Percentiles rank a stretch among this genome's conserved stretches.
Evolutionary conservation across 2,113 vertebrate genomes (phyloP).

Genomic region (Callipepla californica): DNA sequence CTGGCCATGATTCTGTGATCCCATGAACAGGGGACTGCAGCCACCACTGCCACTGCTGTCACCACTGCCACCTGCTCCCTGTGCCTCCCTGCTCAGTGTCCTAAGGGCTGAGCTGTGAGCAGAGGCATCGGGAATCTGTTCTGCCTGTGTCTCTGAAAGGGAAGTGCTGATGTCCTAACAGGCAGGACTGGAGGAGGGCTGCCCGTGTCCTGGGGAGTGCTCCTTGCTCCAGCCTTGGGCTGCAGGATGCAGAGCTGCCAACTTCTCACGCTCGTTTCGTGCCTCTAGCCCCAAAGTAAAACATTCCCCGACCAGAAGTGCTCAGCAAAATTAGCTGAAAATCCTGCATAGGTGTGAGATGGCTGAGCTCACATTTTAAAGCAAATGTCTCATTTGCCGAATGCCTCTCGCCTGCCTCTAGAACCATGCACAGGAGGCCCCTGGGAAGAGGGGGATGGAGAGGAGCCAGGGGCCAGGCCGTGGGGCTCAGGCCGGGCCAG

Average conservation of each 20-base stretch:
- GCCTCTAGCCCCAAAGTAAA: not conserved
- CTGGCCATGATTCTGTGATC: not conserved
- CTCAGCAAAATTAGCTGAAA: constrained; percentile 35
- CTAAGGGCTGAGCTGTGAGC: not conserved
- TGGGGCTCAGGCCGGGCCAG: not conserved
- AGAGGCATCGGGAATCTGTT: not conserved
- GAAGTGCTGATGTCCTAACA: too few species aligned
- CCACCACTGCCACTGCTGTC: not conserved
- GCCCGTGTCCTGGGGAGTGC: not conserved
- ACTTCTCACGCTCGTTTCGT: not conserved
- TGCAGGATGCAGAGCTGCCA: not conserved
- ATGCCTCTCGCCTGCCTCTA: not conserved
- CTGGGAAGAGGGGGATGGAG: not conserved
- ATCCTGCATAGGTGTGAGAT: constrained; percentile 24
- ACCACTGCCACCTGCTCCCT: not conserved
- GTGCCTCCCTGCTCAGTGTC: rapidly evolving
- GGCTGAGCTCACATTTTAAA: constrained; percentile 48
- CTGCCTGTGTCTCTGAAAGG: not conserved
- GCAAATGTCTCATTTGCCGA: constrained; percentile 46
- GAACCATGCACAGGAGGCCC: not conserved
- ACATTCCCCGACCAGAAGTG: not conserved
- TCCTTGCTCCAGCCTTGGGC: not conserved
- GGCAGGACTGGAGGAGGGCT: not conserved
- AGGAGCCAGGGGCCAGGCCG: not conserved
- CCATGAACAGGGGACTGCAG: not conserved